Base-by-base conservation (phyloP, 2,888 invertebrate species). In the Patella ulyssiponensis region DNA sequence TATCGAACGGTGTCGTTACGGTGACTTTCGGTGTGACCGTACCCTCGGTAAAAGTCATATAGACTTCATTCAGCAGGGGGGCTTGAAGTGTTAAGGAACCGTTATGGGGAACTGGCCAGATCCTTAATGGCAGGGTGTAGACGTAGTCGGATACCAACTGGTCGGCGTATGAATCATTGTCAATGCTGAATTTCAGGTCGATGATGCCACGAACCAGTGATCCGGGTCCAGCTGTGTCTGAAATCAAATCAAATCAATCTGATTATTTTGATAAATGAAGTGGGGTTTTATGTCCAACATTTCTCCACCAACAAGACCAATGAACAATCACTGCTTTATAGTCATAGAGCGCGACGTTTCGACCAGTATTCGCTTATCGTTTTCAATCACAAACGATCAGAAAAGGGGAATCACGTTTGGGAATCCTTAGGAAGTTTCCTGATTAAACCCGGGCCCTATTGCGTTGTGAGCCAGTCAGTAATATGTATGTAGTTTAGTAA, bases 1-100 rank as follows among this genome's bases (percentile, higher is more conserved):
- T 54, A 33, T 76, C 76, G 51, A 44, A 71, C 4, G 71, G 71
- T 23, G 76, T 71, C 23, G 71, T 71, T 23, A 71, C 70, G 23
- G 71, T 71, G 12, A 76, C 71, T 44, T 54, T 71, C 4, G 76
- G 76, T 33, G 71, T 71, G 9, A 56, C 44, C 33, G 53, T n/a
- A 12, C 71, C 76, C 44, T 71, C 76, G 14, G 54, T 44, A 15
- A 76, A 71, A 14, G 71, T 44, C 71, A 76, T 64, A 23, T 23
- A 23, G 64, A 64, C 23, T 23, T 64, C 20, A 14, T 64, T 64
- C 11, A 14, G 11, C 20, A 64, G 20, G 1, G 64, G 64, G 3
- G 9, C 64, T 64, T 23, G 9, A 15, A 64, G 64, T 5, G 20
- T 20, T 23, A 64, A 15, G 12, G 64, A 64, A 3, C 64, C 64